Evolutionary conservation across 2,113 vertebrate genomes (phyloP), one percentile per base, ranked within the genome.

Genomic region (Fukomys damarensis): DNA sequence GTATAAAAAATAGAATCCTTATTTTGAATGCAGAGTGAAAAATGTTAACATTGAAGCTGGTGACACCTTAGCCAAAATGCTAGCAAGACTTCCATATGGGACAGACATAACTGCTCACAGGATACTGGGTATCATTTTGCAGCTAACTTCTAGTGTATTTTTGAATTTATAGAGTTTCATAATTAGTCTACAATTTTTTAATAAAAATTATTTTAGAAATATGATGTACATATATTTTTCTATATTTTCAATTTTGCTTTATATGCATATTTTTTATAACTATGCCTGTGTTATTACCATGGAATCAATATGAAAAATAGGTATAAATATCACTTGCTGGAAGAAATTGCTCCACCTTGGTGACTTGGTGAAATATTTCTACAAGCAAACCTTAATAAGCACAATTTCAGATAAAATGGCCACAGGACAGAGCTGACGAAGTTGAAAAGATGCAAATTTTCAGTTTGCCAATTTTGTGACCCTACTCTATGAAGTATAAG

Each of bases 271-370:
- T 87, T 94, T 81, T 85, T 8, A 52, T 76, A 58, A 84, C 30
- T 46, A 52, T 97, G 19, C 49, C 61, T 79, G 7, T 59, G 14
- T 32, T 52, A 94, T 89, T 86, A 65, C 8, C 68, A 19, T 59
- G 32, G 13, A 91, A 80, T 14, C 38, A 86, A 35, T 86, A 10
- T 83, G 35, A 43, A 89, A 61, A 80, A 76, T 43, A 93, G 32
- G 52, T 93, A 74, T 16, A 74, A 97, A 65, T 92, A 84, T 90
- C 43, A 81, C 20, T 95, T 82, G 12, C 24, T 89, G 82, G 86
- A 85, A 70, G 9, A 80, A 61, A 72, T 72, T 70, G 7, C 22
- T 94, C 30, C 28, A 63, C 19, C 7, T 65, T n/a, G 52, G 32
- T 86, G 46, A 82, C 8, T 85, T 88, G 66, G 20, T 80, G 86